Evolutionary conservation across 2,888 invertebrate genomes (phyloP), one percentile per base, ranked within the genome.

Genomic region (Pandemis cinnamomeana): DNA sequence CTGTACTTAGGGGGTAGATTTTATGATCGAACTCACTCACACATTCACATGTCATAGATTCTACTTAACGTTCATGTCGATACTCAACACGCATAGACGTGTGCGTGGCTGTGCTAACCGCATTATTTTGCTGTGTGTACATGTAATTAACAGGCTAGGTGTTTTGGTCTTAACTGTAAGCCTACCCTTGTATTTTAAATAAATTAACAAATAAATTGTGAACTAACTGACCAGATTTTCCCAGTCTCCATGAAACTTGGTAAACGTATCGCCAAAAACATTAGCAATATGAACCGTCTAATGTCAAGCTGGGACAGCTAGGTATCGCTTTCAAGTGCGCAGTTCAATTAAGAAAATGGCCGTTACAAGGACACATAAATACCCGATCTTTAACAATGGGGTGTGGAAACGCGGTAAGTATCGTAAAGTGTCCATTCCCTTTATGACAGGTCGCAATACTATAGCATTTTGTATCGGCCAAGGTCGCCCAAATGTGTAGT

Each of bases 341-440:
- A 71, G 66, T 75, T 63, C 77, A 75, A 77, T 77, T 77, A 77
- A 75, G 72, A 70, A 75, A 77, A 77, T 77, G 67, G 71, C 67
- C 36, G 27, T 46, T 41, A 69, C 71, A 67, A 68, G 71, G 73
- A 51, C 71, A 63, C 71, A 71, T 72, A 75, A 64, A 73, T 36
- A 71, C 51, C 36, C 67, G 15, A 64, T 64, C 48, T 44, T 76
- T 70, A 77, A 64, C 53, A 42, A 42, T 68, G 46, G 77, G 71
- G 76, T 69, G 77, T 51, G 77, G 77, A 55, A 44, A 64, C 27
- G 41, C 61, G 36, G n/a, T 44, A 51, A 27, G 58, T 58, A 67
- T 55, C 71, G 53, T 74, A 70, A 73, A 74, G 46, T 67, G 71
- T 55, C 60, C 20, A 61, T 67, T 68, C 62, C 61, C 61, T 67